These are phyloP conservation scores for Muscicapa striata DNA, from an alignment of 2,797 vertebrate species.

Conservation along the genomic window DNA sequence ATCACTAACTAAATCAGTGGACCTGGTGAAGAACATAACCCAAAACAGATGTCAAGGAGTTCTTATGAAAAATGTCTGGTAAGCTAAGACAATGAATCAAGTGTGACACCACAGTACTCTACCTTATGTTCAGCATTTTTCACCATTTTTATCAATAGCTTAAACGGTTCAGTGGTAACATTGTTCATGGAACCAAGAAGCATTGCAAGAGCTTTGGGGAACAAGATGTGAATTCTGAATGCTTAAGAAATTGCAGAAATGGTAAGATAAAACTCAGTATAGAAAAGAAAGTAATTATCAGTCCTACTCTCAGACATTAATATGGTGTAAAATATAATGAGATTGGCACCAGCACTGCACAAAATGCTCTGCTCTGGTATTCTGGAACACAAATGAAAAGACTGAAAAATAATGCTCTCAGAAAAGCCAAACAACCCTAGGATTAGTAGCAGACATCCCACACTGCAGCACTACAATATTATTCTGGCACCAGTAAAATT, in stretches of 20 bases:
- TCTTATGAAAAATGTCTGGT: not conserved
- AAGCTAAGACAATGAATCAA: not conserved
- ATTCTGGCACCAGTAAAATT: not conserved
- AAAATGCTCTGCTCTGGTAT: not conserved
- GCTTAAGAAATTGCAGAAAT: not conserved
- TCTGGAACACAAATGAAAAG: not conserved
- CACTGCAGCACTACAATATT: not conserved
- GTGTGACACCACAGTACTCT: not conserved
- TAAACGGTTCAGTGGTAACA: not conserved
- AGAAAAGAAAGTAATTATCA: not conserved
- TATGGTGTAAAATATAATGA: not conserved
- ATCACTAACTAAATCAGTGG: not conserved
- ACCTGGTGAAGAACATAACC: not conserved
- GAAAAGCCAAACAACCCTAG: not conserved
- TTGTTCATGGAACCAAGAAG: not conserved
- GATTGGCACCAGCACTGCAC: not conserved
- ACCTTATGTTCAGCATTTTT: not conserved
- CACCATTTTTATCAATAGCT: not conserved
- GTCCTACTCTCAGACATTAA: not conserved
- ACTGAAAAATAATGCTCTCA: not conserved
- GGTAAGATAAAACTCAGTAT: not conserved
- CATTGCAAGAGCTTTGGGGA: not conserved
- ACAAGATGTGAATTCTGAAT: not conserved
- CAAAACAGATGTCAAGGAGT: not conserved
- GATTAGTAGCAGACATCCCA: not conserved